These are phyloP conservation scores for Spodoptera picta DNA, from an alignment of 2,888 invertebrate species.

Conservation along the genomic window DNA sequence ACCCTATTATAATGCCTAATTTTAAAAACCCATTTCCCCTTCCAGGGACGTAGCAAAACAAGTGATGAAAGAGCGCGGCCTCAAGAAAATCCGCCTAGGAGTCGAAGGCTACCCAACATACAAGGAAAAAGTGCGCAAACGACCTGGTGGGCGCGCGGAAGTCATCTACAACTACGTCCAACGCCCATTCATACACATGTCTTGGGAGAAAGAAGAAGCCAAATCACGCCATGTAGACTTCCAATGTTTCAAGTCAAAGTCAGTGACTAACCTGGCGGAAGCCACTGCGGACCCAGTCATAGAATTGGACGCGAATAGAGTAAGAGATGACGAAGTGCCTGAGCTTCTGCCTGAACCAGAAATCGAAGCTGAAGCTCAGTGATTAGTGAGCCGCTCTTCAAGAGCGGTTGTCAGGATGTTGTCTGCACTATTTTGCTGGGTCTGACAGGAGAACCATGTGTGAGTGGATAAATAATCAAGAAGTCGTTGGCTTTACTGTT, in stretches of 20 bases:
- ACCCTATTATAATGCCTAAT: too few relatives aligned
- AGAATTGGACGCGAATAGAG: slow-evolving; percentile 86
- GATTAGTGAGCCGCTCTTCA: slow-evolving; percentile 57
- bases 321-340: slow-evolving; percentile 71
- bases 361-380: slow-evolving; percentile 54
- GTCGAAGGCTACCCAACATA: slow-evolving; percentile 99
- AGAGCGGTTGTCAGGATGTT: slow-evolving; percentile 59
- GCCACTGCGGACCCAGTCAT: slow-evolving; percentile 97
- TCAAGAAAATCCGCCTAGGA: slow-evolving; percentile 99
- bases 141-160: slow-evolving; percentile 98
- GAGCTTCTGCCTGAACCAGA: slow-evolving; percentile 64
- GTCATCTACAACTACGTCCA: slow-evolving; percentile 99
- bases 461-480: not conserved
- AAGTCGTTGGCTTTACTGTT: too few relatives aligned
- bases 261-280: slow-evolving; percentile 98
- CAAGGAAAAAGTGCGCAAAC: slow-evolving; percentile 98
- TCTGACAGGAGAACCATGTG: slow-evolving; percentile 29
- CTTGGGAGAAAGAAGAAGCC: slow-evolving; percentile 99
- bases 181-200: slow-evolving; percentile 99
- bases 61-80: slow-evolving; percentile 98
- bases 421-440: slow-evolving; percentile 65
- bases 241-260: slow-evolving; percentile 99
- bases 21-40: slow-evolving; percentile 1
- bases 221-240: slow-evolving; percentile 99
- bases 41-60: slow-evolving; percentile 98